Percentiles rank a stretch among this genome's conserved stretches.
phyloP scores from a whole-genome alignment of 2,797 vertebrate species.

The Sardinella longiceps region DNA sequence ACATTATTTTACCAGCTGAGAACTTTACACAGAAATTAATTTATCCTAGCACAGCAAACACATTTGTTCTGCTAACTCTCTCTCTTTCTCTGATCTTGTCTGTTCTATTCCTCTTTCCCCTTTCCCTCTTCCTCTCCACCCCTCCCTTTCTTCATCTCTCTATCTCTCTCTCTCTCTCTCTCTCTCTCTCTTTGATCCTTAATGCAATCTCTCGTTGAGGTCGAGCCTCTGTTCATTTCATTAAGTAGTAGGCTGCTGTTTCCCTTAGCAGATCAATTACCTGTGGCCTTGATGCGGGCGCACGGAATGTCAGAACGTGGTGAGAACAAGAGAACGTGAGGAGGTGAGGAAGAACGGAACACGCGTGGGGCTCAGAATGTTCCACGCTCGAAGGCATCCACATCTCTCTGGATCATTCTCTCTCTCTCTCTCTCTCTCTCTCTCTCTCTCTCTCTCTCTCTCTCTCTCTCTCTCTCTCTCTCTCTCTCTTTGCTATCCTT shows the following conservation, averaged over 20 bases:
- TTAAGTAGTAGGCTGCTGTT: constrained; percentile 69
- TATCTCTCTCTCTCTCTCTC: background rate
- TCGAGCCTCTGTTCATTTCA: constrained; percentile 75
- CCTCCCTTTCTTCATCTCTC: background rate
- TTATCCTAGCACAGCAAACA: too few relatives aligned
- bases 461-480: background rate
- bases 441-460: background rate
- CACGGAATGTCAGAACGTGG: background rate
- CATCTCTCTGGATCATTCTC: background rate
- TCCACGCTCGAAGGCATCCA: background rate
- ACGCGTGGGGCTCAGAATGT: background rate
- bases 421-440: background rate
- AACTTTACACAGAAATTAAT: too few relatives aligned
- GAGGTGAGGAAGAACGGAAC: background rate
- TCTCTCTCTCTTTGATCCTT: background rate
- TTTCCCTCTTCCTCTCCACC: background rate
- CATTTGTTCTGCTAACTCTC: too few relatives aligned
- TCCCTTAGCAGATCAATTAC: constrained; percentile 72
- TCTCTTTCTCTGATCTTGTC: background rate
- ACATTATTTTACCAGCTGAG: too few relatives aligned
- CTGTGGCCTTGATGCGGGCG: constrained; percentile 60
- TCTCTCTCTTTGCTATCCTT: background rate
- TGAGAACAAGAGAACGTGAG: background rate
- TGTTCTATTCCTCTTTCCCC: background rate
- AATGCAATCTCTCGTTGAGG: background rate